phyloP scores from a whole-genome alignment of 2,113 vertebrate genomes.

The Pollimyrus isidori region DNA sequence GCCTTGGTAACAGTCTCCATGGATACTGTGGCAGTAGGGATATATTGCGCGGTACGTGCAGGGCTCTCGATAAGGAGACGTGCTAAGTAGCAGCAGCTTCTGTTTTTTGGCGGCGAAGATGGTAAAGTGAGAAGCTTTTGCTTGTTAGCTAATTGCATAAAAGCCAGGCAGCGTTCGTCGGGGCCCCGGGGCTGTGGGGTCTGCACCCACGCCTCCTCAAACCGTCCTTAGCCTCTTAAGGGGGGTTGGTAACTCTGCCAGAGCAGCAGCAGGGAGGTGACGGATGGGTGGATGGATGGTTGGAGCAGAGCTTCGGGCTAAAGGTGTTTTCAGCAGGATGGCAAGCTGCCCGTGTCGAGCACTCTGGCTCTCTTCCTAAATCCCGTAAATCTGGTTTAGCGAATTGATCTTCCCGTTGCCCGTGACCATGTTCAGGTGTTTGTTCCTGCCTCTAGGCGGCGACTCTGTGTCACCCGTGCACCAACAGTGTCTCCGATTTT shows the following conservation, averaged over 20 bases:
- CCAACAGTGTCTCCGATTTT: not conserved
- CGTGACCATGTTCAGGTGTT: not conserved
- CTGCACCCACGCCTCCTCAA: not conserved
- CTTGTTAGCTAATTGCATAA: not conserved
- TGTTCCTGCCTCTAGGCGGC: not conserved
- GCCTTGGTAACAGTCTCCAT: conserved; percentile 54
- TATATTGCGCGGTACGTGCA: not conserved
- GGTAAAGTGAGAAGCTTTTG: not conserved
- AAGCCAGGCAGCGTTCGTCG: not conserved
- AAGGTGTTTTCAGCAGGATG: not conserved
- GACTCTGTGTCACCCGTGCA: not conserved
- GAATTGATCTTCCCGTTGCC: not conserved
- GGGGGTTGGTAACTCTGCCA: not conserved
- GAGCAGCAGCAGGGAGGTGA: not conserved
- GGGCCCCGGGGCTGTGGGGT: not conserved
- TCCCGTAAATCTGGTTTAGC: not conserved
- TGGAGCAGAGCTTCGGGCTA: not conserved
- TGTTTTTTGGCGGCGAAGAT: not conserved
- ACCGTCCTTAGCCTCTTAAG: not conserved
- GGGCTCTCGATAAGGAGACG: not conserved
- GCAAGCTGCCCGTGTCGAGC: not conserved
- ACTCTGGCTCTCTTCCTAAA: not conserved
- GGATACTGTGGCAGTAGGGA: conserved; percentile 39
- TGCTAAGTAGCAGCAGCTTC: not conserved
- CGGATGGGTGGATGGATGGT: not conserved